Conservation (phyloP, 37 sponge, comb jelly and placozoan species). For the Mnemiopsis leidyi region DNA sequence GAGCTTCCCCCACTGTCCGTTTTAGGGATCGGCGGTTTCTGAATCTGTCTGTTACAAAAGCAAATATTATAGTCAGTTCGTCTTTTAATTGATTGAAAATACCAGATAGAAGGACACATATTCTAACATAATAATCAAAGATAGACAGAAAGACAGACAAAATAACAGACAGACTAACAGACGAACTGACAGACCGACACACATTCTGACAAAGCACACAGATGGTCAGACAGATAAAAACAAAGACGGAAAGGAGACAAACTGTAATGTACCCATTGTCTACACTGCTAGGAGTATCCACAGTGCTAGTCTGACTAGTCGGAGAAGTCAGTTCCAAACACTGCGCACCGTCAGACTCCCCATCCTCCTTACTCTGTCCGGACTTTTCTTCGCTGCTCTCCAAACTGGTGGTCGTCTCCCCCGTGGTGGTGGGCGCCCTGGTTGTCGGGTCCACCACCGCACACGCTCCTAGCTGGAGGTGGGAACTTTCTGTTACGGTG, state of each 20-base stretch:
- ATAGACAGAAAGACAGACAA: too few species aligned
- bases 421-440: background rate
- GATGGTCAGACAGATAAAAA: too few species aligned
- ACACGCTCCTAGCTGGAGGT: background rate
- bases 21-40: background rate
- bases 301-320: background rate
- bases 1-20: constrained; percentile 54
- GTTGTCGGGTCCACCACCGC: background rate
- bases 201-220: too few species aligned
- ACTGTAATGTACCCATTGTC: background rate
- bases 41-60: too few species aligned
- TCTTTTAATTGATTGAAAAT: too few species aligned
- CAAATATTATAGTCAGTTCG: too few species aligned
- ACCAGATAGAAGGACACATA: too few species aligned
- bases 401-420: background rate
- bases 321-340: background rate
- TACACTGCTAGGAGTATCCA: background rate
- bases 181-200: too few species aligned
- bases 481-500: constrained; percentile 29
- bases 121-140: too few species aligned
- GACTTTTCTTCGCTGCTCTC: background rate
- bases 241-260: too few species aligned
- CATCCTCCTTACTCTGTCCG: background rate
- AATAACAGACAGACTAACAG: too few species aligned
- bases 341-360: background rate